Percentiles rank a stretch among this genome's conserved stretches.
Evolutionary conservation across 2,888 invertebrate species (phyloP).

Genomic region (Chymomyza amoena): DNA sequence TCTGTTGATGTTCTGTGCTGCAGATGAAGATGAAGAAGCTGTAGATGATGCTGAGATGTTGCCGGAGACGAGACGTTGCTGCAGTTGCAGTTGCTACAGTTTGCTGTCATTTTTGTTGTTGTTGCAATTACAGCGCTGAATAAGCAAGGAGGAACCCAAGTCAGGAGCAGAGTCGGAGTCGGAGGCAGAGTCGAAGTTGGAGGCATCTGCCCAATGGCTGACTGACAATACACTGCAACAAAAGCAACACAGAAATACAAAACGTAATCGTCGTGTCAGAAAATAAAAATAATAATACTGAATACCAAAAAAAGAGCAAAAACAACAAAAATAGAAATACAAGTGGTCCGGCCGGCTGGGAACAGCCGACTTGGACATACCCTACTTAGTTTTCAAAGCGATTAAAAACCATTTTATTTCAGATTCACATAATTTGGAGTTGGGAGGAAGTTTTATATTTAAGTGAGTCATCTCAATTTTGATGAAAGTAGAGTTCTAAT

Average conservation of each 20-base stretch:
- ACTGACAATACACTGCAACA: neutral
- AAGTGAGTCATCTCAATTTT: too few species aligned
- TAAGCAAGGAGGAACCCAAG: neutral
- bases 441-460: too few species aligned
- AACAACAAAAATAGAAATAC: neutral
- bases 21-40: too few species aligned
- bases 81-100: neutral
- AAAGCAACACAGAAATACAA: neutral
- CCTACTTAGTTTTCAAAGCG: too few species aligned
- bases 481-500: too few species aligned
- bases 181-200: neutral
- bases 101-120: neutral
- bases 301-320: neutral
- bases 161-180: too few species aligned
- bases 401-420: too few species aligned
- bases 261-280: slow-evolving; percentile 8
- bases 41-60: neutral
- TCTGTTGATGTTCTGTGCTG: too few species aligned
- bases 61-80: neutral
- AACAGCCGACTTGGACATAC: too few species aligned
- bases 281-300: neutral
- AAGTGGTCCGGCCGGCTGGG: too few species aligned
- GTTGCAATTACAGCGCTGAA: neutral
- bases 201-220: slow-evolving; percentile 3
- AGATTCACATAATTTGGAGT: too few species aligned